Evolutionary conservation across 2,888 invertebrate genomes (phyloP), one percentile per base, ranked within the genome.

Genomic region (Diplazon laetatorius): DNA sequence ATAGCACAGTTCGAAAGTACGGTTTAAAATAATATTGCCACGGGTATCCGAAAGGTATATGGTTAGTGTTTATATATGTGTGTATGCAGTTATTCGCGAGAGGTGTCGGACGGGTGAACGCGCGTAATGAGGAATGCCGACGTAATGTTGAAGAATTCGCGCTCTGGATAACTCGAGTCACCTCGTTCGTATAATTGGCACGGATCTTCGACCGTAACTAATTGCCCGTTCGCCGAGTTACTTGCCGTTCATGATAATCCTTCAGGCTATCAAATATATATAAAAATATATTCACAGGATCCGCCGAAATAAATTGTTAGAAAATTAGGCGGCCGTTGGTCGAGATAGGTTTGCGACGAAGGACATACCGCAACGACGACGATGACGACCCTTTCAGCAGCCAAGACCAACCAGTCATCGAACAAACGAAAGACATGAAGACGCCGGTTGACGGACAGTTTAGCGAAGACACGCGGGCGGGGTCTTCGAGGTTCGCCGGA

Each of bases 121-220:
- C 65, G 48, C 65, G 75, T 76, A 80, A 81, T 76, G 73, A 77
- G 73, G 72, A 81, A 81, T 81, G 78, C 72, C 68, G 57, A 80
- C 81, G 82, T 82, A 82, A 83, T 84, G 74, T 81, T 65, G 69
- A 59, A 68, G 72, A 63, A 86, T 89, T 88, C 84, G 85, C 88
- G 89, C 88, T 89, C 90, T 89, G 89, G 84, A 89, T 89, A 88
- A 60, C 80, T 79, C 83, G 82, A 85, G 86, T 85, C 86, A 85
- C 86, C 86, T 84, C 85, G 81, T 84, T 87, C 85, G 85, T 87
- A 84, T 89, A 89, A 90, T 89, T 89, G 87, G 84, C 84, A 85
- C 74, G 85, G 82, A 88, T 88, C 88, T 85, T 83, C 82, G 85
- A 83, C 87, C 88, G 89, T 87, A 87, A 90, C 90, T 89, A 90